Percentiles rank a stretch among this genome's conserved stretches.
Conservation (phyloP, 2,797 vertebrate genomes). For the Xyrichtys novacula region DNA sequence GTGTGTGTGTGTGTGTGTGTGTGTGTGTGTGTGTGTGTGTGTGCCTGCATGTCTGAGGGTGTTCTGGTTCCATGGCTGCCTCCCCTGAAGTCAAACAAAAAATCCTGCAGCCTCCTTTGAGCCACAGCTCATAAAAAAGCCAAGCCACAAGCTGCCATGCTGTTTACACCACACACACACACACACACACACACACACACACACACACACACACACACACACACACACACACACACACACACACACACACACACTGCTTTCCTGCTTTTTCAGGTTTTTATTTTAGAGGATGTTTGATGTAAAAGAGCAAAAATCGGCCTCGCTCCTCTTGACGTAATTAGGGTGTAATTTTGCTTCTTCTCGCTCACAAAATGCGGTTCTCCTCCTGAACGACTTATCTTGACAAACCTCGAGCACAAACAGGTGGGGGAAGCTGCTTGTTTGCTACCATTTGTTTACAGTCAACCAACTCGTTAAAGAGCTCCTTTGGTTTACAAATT, state of each 20-base stretch:
- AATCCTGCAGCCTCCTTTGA: constrained; percentile 72
- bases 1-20: constrained; percentile 1
- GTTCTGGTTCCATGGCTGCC: constrained; percentile 49
- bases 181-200: not conserved
- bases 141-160: constrained; percentile 86
- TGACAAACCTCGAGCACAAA: constrained; percentile 84
- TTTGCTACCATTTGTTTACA: constrained; percentile 32
- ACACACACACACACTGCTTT: not conserved
- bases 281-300: constrained; percentile 85
- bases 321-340: constrained; percentile 92
- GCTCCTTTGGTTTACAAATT: constrained; percentile 26
- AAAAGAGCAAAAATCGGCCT: constrained; percentile 82
- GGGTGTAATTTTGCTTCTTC: constrained; percentile 92
- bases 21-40: constrained; percentile 3
- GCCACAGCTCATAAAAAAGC: constrained; percentile 89
- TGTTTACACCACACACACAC: constrained; percentile 31
- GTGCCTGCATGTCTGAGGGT: not conserved
- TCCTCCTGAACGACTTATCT: constrained; percentile 82
- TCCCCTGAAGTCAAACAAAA: constrained; percentile 68
- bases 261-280: constrained; percentile 26
- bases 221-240: constrained; percentile 16
- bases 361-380: constrained; percentile 87
- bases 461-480: constrained; percentile 30
- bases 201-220: constrained; percentile 13
- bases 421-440: constrained; percentile 80